Base-by-base conservation (phyloP, 2,113 vertebrate species). In the Myocastor coypus region DNA sequence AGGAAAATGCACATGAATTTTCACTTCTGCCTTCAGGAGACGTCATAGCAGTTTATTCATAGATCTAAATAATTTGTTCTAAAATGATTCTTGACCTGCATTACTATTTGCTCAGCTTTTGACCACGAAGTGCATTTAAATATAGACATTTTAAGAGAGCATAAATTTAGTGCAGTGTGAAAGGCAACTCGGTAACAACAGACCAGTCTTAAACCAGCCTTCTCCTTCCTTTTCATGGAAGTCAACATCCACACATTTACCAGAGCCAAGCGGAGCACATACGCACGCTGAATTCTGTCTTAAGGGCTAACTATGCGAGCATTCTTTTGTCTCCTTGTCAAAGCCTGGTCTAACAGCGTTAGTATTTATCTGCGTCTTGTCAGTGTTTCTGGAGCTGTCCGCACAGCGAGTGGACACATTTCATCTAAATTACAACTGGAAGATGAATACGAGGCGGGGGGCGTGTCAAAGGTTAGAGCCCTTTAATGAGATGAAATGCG, bases 401-500 rank as follows among this genome's bases (percentile, higher is more conserved):
- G 0, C 94, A 94, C 97, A 97, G 94, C 96, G 96, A 97, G 94
- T 94, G 96, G 94, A 87, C 97, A 97, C 26, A 1, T 96, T 98
- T 96, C 97, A 93, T 97, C 97, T 98, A 98, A 98, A 91, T 98
- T 98, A 98, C 92, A 80, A 96, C 94, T 13, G 34, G 87, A 97
- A 98, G 96, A 98, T 96, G 96, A 98, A 98, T 98, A 94, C 83
- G 37, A 95, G 92, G 89, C 83, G 28, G 94, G 85, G 92, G 91
- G 97, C 97, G 91, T 96, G 97, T 98, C 97, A 95, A 91, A 91
- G 97, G 98, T 98, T 92, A 98, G 97, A 96, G 75, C 92, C 93
- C 73, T 97, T 98, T 98, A 98, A 98, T 98, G 97, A 89, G 96
- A 97, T 98, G 97, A 97, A 98, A 97, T 98, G 95, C 50, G 96